Evolutionary conservation across 2,797 vertebrate species (phyloP).

Genomic region (Poeciliopsis paucimaculata): DNA sequence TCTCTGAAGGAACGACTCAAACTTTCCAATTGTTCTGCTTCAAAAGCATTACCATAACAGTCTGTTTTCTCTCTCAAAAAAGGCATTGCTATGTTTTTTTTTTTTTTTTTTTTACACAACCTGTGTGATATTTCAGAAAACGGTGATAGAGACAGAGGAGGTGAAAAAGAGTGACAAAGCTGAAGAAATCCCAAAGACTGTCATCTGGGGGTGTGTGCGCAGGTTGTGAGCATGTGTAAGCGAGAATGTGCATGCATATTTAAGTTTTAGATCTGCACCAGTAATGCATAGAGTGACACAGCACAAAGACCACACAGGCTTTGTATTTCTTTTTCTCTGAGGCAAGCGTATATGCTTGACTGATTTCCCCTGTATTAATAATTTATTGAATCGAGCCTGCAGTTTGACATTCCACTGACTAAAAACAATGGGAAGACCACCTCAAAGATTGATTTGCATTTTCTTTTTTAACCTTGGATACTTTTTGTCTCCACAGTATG

Average conservation of each 20-base stretch:
- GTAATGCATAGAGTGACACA: constrained; percentile 20
- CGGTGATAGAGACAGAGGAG: constrained; percentile 27
- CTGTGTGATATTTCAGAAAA: constrained; percentile 60
- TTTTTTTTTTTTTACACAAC: constrained; percentile 18
- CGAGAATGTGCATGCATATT: neutral
- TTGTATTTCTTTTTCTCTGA: constrained; percentile 12
- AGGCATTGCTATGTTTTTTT: constrained; percentile 30
- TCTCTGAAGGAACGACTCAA: constrained; percentile 66
- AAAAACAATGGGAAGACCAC: constrained; percentile 38
- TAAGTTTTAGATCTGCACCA: constrained; percentile 29
- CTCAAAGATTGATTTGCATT: constrained; percentile 24
- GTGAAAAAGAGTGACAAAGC: constrained; percentile 27
- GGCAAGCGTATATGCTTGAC: constrained; percentile 13
- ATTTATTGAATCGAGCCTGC: constrained; percentile 39
- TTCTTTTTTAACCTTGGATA: constrained; percentile 33
- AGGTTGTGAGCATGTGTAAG: neutral
- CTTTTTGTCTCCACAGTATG: constrained; percentile 2
- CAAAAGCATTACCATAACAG: constrained; percentile 67
- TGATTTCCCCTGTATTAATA: constrained; percentile 37
- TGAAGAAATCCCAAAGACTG: constrained; percentile 27
- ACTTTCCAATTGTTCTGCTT: constrained; percentile 70
- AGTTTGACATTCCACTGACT: constrained; percentile 43
- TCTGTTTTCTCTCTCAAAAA: constrained; percentile 46
- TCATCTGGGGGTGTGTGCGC: neutral
- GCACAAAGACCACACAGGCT: constrained; percentile 20